A percentile compares a stretch with the other conserved stretches of the same genome.
These are phyloP conservation scores for Tragulus kanchil DNA, from an alignment of 2,113 vertebrate species.

Conservation along the genomic window DNA sequence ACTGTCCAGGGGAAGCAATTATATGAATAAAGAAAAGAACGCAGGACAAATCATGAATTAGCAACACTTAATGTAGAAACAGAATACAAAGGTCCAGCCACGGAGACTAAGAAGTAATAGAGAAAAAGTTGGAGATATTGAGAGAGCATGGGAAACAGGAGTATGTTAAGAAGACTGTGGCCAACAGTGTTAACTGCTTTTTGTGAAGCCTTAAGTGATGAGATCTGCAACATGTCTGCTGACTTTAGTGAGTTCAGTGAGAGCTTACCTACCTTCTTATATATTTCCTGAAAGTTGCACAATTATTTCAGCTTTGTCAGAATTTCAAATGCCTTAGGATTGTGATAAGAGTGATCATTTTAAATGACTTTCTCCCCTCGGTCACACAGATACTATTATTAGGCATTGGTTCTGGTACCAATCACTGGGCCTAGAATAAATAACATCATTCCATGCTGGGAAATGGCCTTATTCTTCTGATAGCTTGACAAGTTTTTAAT, in stretches of 20 bases:
- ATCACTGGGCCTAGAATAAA: constrained; percentile 76
- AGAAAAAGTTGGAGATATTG: constrained; percentile 10
- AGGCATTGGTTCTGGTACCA: constrained; percentile 67
- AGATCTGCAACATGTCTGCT: not conserved
- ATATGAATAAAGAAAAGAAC: not conserved
- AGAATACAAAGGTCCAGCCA: not conserved
- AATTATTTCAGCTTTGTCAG: constrained; percentile 56
- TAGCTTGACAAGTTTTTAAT: constrained; percentile 82
- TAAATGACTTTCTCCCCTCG: constrained; percentile 9
- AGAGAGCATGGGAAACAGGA: not conserved
- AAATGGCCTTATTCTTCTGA: constrained; percentile 83
- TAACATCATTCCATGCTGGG: constrained; percentile 82
- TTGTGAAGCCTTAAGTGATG: not conserved
- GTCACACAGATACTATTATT: constrained; percentile 74
- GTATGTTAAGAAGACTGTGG: constrained; percentile 21
- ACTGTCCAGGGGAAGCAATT: not conserved
- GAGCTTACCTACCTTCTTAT: constrained; percentile 21
- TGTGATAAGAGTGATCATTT: constrained; percentile 60
- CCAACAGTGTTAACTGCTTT: not conserved
- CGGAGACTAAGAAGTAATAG: not conserved
- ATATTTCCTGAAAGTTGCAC: constrained; percentile 14
- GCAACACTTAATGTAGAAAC: not conserved
- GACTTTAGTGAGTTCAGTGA: not conserved
- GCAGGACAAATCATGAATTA: not conserved
- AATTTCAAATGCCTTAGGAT: constrained; percentile 50